Conservation (phyloP, 2,113 vertebrate species). For the Clarias magur region DNA sequence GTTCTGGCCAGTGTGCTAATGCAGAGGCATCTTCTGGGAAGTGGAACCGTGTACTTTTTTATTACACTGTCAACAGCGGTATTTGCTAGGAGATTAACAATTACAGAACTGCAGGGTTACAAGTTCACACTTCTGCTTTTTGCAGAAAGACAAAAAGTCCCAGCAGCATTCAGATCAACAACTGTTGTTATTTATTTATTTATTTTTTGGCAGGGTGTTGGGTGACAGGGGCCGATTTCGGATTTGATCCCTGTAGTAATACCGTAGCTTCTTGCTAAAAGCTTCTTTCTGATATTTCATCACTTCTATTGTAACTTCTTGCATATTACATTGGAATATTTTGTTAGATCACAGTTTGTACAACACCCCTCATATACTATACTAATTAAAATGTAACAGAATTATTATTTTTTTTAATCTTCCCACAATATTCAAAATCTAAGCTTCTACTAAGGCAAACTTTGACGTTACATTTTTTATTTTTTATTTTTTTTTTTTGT, state of each 20-base stretch:
- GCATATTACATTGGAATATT: neutral
- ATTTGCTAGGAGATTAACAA: neutral
- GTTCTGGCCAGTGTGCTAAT: conserved; percentile 7
- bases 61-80: neutral
- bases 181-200: neutral
- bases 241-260: neutral
- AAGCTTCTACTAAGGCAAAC: neutral
- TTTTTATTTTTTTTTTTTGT: neutral
- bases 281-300: neutral
- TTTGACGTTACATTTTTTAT: neutral
- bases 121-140: conserved; percentile 20
- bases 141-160: neutral
- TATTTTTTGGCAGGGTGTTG: too few relatives aligned
- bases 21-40: neutral
- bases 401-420: too few relatives aligned
- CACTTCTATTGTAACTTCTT: neutral
- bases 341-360: neutral
- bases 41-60: conserved; percentile 7
- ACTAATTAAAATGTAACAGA: neutral
- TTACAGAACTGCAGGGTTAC: neutral
- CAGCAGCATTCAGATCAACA: neutral
- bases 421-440: neutral
- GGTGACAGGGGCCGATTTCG: too few relatives aligned
- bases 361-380: neutral
- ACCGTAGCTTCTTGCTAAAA: neutral